Conservation (phyloP, 2,888 invertebrate genomes). For the Euzophera pinguis region DNA sequence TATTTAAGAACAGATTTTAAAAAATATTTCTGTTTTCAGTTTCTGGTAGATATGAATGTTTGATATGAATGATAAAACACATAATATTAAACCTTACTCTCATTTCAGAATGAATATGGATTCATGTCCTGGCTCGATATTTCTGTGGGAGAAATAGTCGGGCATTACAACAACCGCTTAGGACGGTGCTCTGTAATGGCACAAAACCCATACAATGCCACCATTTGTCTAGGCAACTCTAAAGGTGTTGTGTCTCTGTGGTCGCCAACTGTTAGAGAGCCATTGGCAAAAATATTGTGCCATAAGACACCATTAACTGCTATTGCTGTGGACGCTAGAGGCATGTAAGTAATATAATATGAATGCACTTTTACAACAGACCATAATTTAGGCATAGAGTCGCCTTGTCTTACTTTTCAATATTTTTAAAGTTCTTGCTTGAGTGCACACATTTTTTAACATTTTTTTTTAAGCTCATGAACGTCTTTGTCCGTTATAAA, state of each 20-base stretch:
- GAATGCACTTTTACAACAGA: too few relatives aligned
- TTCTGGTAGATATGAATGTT: too few relatives aligned
- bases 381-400: too few relatives aligned
- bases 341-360: slow-evolving; percentile 81
- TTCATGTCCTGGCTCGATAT: slow-evolving; percentile 96
- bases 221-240: slow-evolving; percentile 92
- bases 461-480: too few relatives aligned
- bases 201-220: slow-evolving; percentile 97
- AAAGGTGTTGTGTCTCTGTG: slow-evolving; percentile 97
- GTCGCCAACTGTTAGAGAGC: slow-evolving; percentile 92
- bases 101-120: slow-evolving; percentile 83
- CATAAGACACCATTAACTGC: slow-evolving; percentile 91
- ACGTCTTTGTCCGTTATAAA: too few relatives aligned
- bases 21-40: too few relatives aligned
- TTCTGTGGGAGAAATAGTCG: slow-evolving; percentile 93
- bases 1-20: too few relatives aligned
- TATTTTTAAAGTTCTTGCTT: too few relatives aligned
- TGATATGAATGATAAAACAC: too few relatives aligned
- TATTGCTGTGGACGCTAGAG: slow-evolving; percentile 90
- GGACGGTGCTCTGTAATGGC: slow-evolving; percentile 91
- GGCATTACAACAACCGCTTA: slow-evolving; percentile 86
- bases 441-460: too few relatives aligned
- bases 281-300: slow-evolving; percentile 94
- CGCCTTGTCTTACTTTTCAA: too few relatives aligned
- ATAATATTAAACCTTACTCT: not conserved